phyloP scores from a whole-genome alignment of 2,797 vertebrate genomes.

The Pipistrellus nathusii region DNA sequence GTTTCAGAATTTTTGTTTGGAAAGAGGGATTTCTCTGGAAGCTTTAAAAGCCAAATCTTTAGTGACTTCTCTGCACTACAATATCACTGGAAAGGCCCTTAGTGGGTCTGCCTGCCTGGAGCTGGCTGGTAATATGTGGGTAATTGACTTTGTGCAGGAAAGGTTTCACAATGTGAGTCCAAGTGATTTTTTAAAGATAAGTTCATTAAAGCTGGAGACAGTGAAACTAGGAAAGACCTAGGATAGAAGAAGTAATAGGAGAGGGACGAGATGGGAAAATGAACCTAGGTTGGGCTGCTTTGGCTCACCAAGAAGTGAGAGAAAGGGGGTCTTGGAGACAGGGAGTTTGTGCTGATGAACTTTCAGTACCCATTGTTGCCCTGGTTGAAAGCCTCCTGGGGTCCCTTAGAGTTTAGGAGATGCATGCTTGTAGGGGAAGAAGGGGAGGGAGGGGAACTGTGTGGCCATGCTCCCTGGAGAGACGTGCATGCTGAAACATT shows the following conservation, averaged over 20 bases:
- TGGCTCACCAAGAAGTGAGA: neutral
- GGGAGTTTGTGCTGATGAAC: neutral
- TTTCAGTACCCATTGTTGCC: neutral
- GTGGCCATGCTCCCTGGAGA: neutral
- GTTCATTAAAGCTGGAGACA: neutral
- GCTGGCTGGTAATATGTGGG: neutral
- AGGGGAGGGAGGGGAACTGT: neutral
- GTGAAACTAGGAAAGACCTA: neutral
- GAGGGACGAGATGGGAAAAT: neutral
- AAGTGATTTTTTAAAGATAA: neutral
- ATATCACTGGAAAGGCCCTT: neutral
- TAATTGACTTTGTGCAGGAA: neutral
- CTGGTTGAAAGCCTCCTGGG: neutral
- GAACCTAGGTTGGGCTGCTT: neutral
- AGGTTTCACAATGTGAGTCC: neutral
- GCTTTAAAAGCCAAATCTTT: neutral
- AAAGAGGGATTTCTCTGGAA: neutral
- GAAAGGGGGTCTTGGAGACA: neutral
- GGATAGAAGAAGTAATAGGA: neutral
- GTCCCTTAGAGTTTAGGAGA: neutral
- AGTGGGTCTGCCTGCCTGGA: neutral
- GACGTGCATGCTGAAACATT: neutral
- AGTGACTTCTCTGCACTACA: neutral
- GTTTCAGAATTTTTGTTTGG: slow-evolving; percentile 21
- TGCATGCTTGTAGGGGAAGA: neutral